These are phyloP conservation scores for Ectropis grisescens DNA, from an alignment of 1,140 invertebrate genomes.

Conservation along the genomic window DNA sequence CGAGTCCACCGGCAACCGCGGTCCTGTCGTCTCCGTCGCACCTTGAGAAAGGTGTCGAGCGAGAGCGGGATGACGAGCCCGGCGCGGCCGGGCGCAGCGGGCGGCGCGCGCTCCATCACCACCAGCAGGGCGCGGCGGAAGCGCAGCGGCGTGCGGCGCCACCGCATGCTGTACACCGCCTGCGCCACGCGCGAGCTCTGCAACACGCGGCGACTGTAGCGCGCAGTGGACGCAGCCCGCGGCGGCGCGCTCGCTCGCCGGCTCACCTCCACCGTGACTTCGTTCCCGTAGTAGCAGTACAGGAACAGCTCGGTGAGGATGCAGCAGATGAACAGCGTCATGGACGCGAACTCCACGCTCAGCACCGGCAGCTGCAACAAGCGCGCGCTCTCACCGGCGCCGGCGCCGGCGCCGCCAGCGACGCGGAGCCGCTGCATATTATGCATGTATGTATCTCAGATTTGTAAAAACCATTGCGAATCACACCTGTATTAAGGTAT, in stretches of 20 bases:
- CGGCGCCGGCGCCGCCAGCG: background rate
- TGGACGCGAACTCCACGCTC: constrained; percentile 53
- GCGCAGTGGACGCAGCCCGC: no score
- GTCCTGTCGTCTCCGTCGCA: constrained; percentile 3
- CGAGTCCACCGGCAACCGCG: background rate
- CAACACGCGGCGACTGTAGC: no score
- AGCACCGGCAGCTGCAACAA: constrained; percentile 29
- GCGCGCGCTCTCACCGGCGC: background rate
- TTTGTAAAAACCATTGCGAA: no score
- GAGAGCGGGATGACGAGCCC: constrained; percentile 50
- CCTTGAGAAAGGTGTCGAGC: constrained; percentile 49
- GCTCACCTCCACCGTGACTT: constrained; percentile 43
- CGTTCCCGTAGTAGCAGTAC: constrained; percentile 57
- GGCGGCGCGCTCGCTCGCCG: no score
- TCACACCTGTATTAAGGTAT: no score
- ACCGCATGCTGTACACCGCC: constrained; percentile 34
- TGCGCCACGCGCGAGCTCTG: constrained; percentile 30
- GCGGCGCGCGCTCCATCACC: constrained; percentile 37
- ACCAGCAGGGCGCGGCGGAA: constrained; percentile 33
- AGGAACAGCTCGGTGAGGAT: constrained; percentile 53
- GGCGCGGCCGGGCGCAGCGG: constrained; percentile 43
- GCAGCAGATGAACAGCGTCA: constrained; percentile 46
- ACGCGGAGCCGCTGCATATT: no score
- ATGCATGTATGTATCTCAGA: no score
- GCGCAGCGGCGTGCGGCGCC: constrained; percentile 14